Evolutionary conservation across 2,888 invertebrate genomes (phyloP), one percentile per base, ranked within the genome.

Genomic region (Syritta pipiens): DNA sequence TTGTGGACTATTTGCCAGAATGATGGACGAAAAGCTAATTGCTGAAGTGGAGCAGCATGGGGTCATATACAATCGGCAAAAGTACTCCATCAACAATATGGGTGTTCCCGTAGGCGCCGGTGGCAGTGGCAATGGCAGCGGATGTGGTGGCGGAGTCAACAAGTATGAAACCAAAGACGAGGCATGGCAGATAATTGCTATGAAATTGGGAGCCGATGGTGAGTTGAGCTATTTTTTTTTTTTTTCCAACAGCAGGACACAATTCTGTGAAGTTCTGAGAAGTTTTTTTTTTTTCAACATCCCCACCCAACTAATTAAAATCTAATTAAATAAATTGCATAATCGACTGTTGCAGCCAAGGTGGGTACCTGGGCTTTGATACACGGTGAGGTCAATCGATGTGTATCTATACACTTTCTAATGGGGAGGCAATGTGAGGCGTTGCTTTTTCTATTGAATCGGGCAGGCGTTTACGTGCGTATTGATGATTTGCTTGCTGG

Each of bases 11-110:
- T n/a, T n/a, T n/a, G n/a, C n/a, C n/a, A 84, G 79, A 63, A 88
- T 88, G 86, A 88, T 89, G 86, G 89, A 89, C 82, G 89, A 89
- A 81, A 86, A 86, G 74, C 79, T 89, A 62, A 89, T 89, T 81
- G 86, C 85, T 68, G 89, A 89, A 83, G 89, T 89, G 12, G 87
- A 88, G 53, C 86, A 86, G 2, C 89, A 89, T 82, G 87, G 88
- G 19, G 88, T 89, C 20, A 89, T 89, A 12, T 89, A 84, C 71
- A 89, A 89, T 83, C 83, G 89, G 5, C 89, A 89, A 69, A 89
- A 89, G 75, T 89, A 88, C 82, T 88, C 87, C 65, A 81, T 89
- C 12, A 88, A 87, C 75, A 87, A 84, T 55, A 84, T 83, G 63
- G 67, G 79, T 28, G 77, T 72, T 22, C 35, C 75, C 20, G 71